Evolutionary conservation across 2,797 vertebrate species (phyloP), one percentile per base, ranked within the genome.

Genomic region (Rhabdomys pumilio): DNA sequence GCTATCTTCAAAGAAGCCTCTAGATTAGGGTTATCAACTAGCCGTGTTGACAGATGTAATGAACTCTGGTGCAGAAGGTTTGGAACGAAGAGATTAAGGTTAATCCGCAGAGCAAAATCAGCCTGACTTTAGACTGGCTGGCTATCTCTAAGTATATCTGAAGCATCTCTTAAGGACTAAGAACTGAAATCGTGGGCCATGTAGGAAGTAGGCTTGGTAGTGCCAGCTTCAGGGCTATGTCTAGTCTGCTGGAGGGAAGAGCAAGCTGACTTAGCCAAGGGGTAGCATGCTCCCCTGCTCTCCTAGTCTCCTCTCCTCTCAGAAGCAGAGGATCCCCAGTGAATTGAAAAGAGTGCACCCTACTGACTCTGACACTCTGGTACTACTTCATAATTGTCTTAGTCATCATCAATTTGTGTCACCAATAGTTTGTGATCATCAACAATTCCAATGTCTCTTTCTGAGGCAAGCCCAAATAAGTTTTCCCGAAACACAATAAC

Each of bases 211-310:
- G 77, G 15, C 57, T 69, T 9, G 13, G 1, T 20, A 15, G 26
- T 41, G 0, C 20, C 12, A 34, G 12, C 7, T 13, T 1, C 3
- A 0, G 14, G 3, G 7, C 26, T 44, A 44, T 38, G 20, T 57
- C 22, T 31, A 15, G 24, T 72, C 24, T 89, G 72, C 72, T 4
- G 17, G 6, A 22, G 6, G 22, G 55, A 20, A 65, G 24, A 2
- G 12, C 14, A 19, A 2, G 0, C n/a, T 41, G 12, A 67, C 5
- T 19, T 38, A 11, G 22, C 2, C 6, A 13, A 13, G 20, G 14
- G 22, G 3, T 1, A 0, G 29, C 11, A 12, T 65, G 34, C 41
- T 55, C 38, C 50, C n/a, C 41, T 15, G 20, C 13, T 38, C 22
- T 6, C 4, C 55, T 6, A 0, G 59, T 29, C 20, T 63, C 11